These are phyloP conservation scores for Stomorhina lunata DNA, from an alignment of 2,888 invertebrate genomes.

Conservation along the genomic window DNA sequence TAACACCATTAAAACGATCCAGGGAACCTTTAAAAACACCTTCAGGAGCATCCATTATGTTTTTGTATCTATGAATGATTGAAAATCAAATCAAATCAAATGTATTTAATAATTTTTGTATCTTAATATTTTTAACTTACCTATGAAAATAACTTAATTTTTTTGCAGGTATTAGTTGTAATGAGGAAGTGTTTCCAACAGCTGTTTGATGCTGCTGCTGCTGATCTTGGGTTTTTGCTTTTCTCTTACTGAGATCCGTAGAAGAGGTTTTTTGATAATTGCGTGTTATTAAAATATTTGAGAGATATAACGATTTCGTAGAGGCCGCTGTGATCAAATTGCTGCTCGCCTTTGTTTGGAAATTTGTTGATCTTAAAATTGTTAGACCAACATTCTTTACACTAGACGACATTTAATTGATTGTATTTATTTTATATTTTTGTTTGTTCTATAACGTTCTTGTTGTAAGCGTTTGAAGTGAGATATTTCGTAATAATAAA, in stretches of 20 bases:
- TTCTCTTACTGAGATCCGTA: not conserved
- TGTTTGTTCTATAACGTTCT: not conserved
- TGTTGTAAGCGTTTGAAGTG: not conserved
- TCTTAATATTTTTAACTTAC: constrained; percentile 41
- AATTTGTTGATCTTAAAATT: constrained; percentile 44
- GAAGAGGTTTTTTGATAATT: constrained; percentile 2
- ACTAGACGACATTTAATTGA: constrained; percentile 60
- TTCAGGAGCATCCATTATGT: constrained; percentile 72
- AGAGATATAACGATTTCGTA: not conserved
- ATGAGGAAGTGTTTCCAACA: constrained; percentile 1
- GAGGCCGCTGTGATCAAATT: not conserved
- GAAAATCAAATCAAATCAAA: not conserved
- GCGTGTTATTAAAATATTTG: not conserved
- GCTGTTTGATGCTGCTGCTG: not conserved
- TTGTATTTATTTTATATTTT: constrained; percentile 16
- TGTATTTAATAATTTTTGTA: not conserved
- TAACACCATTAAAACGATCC: constrained; percentile 88
- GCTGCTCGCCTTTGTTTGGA: not conserved
- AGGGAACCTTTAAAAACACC: constrained; percentile 80
- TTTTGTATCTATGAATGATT: constrained; percentile 39
- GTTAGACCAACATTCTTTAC: constrained; percentile 50
- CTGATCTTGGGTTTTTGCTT: not conserved
- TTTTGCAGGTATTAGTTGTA: not conserved
- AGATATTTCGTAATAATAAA: constrained; percentile 14
- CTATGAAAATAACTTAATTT: constrained; percentile 46